Base-by-base conservation (phyloP, 2,113 vertebrate species). In the Drymodes brunneopygia region DNA sequence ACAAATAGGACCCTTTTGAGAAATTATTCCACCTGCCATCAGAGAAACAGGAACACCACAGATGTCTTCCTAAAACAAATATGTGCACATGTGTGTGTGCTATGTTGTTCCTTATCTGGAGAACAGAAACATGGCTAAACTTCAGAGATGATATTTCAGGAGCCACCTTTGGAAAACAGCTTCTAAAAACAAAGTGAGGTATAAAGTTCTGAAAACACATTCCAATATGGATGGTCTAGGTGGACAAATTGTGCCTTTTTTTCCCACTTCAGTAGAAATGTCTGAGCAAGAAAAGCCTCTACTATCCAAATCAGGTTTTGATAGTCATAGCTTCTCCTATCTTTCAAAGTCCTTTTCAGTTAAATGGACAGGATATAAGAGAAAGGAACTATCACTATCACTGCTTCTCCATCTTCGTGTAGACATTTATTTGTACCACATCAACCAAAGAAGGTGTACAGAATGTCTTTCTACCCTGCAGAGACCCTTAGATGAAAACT, bases 31-130 rank as follows among this genome's bases (percentile, higher is more conserved):
- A 54, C 3, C 16, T 17, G 14, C 45, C 50, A 38, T n/a, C 8
- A 38, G 27, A 74, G 38, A 66, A 84, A 81, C 9, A 57, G 11
- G 16, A 92, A 62, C 14, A 54, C 11, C 11, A 56, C 18, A 62
- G 16, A 67, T 21, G 5, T 74, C 20, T 78, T 86, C 29, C 40
- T 81, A 25, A 88, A 83, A 40, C 7, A 69, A 53, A 6, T n/a
- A 5, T 19, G 4, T 22, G 1, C 38, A 38, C 38, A 11, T 45
- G 7, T 53, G 13, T 38, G 5, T 2, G 1, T 33, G 38, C 4
- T 18, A 7, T 25, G 64, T 87, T 64, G 15, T 56, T 53, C 5
- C 62, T 58, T 71, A 23, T 48, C 17, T 61, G 31, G 21, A 75
- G 33, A 82, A n/a, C 2, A 33, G 38, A 81, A 22, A n/a, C 20